Base-by-base conservation (phyloP, 2,113 vertebrate genomes). In the Cathartes aura region DNA sequence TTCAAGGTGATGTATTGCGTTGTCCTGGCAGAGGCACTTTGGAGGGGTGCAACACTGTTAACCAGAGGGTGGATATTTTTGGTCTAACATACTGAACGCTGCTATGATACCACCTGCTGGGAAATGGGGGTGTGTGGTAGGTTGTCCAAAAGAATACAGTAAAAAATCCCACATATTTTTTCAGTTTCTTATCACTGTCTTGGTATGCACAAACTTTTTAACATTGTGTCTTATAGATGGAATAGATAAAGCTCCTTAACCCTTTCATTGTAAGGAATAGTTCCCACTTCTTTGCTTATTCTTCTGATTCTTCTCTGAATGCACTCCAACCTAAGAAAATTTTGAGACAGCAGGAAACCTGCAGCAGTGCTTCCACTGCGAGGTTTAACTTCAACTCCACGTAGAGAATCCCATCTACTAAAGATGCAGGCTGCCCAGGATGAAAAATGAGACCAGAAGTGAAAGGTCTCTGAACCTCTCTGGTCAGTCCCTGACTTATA, bases 1-100 rank as follows among this genome's bases (percentile, higher is more conserved):
- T 99, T 18, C 98, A 98, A 91, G 98, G 98, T 99, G 64, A 97
- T 40, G 86, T 97, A 70, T 50, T 53, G 4, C 2, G 0, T 3
- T 81, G 32, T 32, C 22, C 40, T 82, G 48, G 43, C 43, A 72
- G 32, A 72, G 70, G 12, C 15, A 9, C 36, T 83, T 56, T 4
- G 8, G 18, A 75, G 26, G 4, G 13, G 17, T 58, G 45, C 13
- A 64, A 3, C 0, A 1, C 21, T 83, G 5, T 73, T 93, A 85
- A 53, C 1, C 3, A 36, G 14, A 21, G 17, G 6, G 53, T 40
- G 18, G 27, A 52, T 52, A 7, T 66, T 89, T 92, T 66, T 72
- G 13, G 42, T 73, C 24, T 92, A 47, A 56, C 27, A 20, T 21
- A 36, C 5, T 36, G 42, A 78, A 17, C 0, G 1, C 30, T 53